A percentile compares a stretch with the other conserved stretches of the same genome.
Evolutionary conservation across 2,113 vertebrate species (phyloP).

Genomic region (Numida meleagris): DNA sequence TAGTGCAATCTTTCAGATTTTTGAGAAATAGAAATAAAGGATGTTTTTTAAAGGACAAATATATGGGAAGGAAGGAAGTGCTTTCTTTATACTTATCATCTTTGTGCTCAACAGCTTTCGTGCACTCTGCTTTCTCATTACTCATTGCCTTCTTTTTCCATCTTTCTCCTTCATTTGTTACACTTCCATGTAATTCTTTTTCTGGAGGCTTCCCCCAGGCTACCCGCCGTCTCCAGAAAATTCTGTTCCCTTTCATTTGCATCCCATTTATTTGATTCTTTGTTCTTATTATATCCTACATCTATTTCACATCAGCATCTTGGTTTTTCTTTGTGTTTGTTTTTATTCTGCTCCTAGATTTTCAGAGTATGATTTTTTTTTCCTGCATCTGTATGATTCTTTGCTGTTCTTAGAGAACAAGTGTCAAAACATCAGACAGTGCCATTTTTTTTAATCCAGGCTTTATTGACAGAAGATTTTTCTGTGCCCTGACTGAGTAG

Average conservation of each 20-base stretch:
- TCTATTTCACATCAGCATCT: background rate
- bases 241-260: background rate
- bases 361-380: background rate
- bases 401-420: background rate
- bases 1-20: background rate
- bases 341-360: background rate
- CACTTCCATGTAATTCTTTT: background rate
- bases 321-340: background rate
- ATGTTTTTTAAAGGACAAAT: background rate
- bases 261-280: background rate
- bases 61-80: background rate
- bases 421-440: background rate
- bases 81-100: background rate
- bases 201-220: slow-evolving; percentile 12
- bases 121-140: background rate
- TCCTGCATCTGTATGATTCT: background rate
- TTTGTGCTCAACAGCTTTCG: background rate
- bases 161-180: background rate
- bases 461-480: background rate
- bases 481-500: background rate
- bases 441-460: background rate
- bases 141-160: background rate
- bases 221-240: slow-evolving; percentile 9
- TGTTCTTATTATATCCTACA: background rate
- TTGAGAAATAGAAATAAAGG: background rate